Base-by-base conservation (phyloP, 1,140 invertebrate species). In the Drosophila guanche region DNA sequence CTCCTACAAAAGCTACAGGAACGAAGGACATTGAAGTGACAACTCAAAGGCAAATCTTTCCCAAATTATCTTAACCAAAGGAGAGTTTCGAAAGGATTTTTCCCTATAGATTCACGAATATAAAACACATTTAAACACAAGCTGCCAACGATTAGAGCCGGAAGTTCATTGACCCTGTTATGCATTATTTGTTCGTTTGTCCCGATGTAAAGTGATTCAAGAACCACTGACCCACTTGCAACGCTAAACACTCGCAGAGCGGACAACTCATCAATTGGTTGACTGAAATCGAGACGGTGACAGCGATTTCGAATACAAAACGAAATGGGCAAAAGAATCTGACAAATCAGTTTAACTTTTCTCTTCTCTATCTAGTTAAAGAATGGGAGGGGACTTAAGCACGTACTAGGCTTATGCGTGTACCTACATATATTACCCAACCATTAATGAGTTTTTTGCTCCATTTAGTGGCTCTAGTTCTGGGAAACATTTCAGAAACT, bases 371-470 rank as follows among this genome's bases (percentile, higher is more conserved):
- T 45, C 27, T 25, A 37, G 14, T 7, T 14, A 5, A 14, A 16
- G 12, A 41, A 14, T 59, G 4, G 3, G 5, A 1, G 14, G 25
- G 25, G 22, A 16, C 22, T 25, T 27, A 14, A 14, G n/a, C 41
- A 27, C 25, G 25, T 27, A 6, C 25, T 27, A 6, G 5, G 6
- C 5, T 27, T 12, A 37, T 4, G 10, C 3, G 4, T 2, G 8
- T 22, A 12, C 14, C n/a, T 27, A 7, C n/a, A 4, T 5, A 67
- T 63, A 79, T 89, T 88, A 83, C 78, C 76, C 79, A 83, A 86
- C 79, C 83, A 71, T 68, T 86, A 88, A 88, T 83, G 83, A 76
- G 83, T 88, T 88, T 83, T 67, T 88, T 88, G 84, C 67, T 80
- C 83, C 50, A 79, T 50, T 78, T 74, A 86, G 68, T 86, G 63